Conservation (phyloP, 2,888 invertebrate species). For the Parnassius smintheus region DNA sequence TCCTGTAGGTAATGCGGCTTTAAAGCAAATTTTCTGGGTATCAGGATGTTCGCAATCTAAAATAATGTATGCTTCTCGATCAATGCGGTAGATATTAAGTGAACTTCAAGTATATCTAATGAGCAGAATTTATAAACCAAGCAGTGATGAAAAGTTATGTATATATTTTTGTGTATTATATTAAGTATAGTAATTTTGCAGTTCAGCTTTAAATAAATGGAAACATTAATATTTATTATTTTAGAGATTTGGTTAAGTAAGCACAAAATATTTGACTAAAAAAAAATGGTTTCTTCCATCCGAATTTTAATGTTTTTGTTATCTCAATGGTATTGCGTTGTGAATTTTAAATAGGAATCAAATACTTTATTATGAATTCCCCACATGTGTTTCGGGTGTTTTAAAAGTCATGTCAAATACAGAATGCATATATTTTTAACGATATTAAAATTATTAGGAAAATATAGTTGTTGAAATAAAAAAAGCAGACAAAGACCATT, state of each 20-base stretch:
- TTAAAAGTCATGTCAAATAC: conserved; percentile 7
- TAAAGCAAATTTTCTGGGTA: conserved; percentile 35
- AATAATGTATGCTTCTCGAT: conserved; percentile 16
- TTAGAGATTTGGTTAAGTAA: neutral
- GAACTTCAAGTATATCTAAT: conserved; percentile 1
- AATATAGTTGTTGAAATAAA: too few species aligned
- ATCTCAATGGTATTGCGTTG: neutral
- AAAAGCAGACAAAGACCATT: too few species aligned
- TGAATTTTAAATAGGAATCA: conserved; percentile 14
- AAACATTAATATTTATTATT: neutral
- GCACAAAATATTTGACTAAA: too few species aligned
- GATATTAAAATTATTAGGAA: too few species aligned
- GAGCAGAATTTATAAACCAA: neutral
- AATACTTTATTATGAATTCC: conserved; percentile 12
- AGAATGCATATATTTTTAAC: neutral
- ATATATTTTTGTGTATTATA: neutral
- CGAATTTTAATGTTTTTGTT: neutral
- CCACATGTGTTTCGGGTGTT: conserved; percentile 1
- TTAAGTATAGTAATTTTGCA: neutral
- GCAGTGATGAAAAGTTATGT: too few species aligned
- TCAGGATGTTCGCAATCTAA: conserved; percentile 21
- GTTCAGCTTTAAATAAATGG: neutral
- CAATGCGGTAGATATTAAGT: conserved; percentile 22
- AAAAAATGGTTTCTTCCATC: too few species aligned
- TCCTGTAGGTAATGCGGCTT: conserved; percentile 44